Percentiles rank a stretch among this genome's conserved stretches.
Evolutionary conservation across 2,797 vertebrate species (phyloP).

Genomic region (Bradypus variegatus): DNA sequence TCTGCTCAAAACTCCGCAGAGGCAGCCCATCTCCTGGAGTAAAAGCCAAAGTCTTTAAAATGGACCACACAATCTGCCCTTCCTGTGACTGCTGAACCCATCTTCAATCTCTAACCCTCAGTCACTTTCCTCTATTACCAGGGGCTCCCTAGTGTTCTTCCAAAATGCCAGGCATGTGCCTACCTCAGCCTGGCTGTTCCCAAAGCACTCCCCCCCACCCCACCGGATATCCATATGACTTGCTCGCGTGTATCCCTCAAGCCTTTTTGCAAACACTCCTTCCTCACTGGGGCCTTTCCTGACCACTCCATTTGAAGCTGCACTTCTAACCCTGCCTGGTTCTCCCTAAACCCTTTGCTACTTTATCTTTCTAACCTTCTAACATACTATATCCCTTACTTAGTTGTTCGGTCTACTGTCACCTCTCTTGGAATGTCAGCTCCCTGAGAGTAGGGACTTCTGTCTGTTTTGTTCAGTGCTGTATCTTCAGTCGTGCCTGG

Average conservation of each 20-base stretch:
- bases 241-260: neutral
- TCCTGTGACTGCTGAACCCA: neutral
- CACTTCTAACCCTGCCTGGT: neutral
- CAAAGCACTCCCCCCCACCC: neutral
- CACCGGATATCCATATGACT: neutral
- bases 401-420: neutral
- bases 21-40: neutral
- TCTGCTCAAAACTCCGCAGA: neutral
- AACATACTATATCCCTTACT: neutral
- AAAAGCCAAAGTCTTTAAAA: conserved; percentile 15
- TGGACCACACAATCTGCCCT: neutral
- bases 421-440: neutral
- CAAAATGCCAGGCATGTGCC: neutral
- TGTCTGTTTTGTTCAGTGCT: neutral
- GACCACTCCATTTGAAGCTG: neutral
- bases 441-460: neutral
- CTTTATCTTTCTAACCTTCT: neutral
- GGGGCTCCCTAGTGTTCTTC: neutral
- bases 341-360: neutral
- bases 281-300: neutral
- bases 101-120: neutral
- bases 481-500: neutral
- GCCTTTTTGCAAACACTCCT: neutral
- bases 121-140: neutral
- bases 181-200: neutral